Conservation (phyloP, 2,113 vertebrate genomes). For the Tor tambroides region DNA sequence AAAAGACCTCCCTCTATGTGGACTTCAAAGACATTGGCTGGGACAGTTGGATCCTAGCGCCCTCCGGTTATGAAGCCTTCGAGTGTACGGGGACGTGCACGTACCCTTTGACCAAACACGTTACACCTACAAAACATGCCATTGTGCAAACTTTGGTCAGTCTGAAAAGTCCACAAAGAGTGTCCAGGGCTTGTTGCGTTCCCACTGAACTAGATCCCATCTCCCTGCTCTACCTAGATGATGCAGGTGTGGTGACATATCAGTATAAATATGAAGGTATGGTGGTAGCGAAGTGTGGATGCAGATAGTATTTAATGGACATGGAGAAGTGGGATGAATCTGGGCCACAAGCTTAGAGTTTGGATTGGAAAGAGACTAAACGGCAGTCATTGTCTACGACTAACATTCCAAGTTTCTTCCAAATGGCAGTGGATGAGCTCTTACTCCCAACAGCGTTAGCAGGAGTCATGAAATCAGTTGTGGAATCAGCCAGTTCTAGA, state of each 20-base stretch:
- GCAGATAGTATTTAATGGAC: slow-evolving; percentile 84
- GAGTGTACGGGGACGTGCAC: slow-evolving; percentile 90
- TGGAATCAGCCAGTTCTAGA: not conserved
- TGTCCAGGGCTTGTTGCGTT: slow-evolving; percentile 91
- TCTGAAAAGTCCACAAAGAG: slow-evolving; percentile 91
- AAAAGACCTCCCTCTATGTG: slow-evolving; percentile 89
- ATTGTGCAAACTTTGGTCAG: slow-evolving; percentile 92
- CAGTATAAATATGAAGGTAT: slow-evolving; percentile 98
- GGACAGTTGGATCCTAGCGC: slow-evolving; percentile 98
- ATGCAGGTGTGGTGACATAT: slow-evolving; percentile 96
- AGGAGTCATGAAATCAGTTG: slow-evolving; percentile 9
- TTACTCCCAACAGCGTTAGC: slow-evolving; percentile 6
- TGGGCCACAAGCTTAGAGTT: slow-evolving; percentile 19
- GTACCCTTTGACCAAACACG: slow-evolving; percentile 90
- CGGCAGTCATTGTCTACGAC: slow-evolving; percentile 16
- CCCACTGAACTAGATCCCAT: slow-evolving; percentile 97
- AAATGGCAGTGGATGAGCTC: not conserved
- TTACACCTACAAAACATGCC: slow-evolving; percentile 95
- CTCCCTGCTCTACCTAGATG: slow-evolving; percentile 92
- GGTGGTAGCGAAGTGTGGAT: slow-evolving; percentile 96
- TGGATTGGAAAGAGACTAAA: slow-evolving; percentile 23
- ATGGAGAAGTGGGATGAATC: slow-evolving; percentile 29
- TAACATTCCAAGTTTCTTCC: slow-evolving; percentile 29
- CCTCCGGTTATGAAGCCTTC: slow-evolving; percentile 89
- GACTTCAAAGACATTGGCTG: slow-evolving; percentile 99